phyloP scores from a whole-genome alignment of 1,140 invertebrate species.

The Ctenoplectra terminalis region DNA sequence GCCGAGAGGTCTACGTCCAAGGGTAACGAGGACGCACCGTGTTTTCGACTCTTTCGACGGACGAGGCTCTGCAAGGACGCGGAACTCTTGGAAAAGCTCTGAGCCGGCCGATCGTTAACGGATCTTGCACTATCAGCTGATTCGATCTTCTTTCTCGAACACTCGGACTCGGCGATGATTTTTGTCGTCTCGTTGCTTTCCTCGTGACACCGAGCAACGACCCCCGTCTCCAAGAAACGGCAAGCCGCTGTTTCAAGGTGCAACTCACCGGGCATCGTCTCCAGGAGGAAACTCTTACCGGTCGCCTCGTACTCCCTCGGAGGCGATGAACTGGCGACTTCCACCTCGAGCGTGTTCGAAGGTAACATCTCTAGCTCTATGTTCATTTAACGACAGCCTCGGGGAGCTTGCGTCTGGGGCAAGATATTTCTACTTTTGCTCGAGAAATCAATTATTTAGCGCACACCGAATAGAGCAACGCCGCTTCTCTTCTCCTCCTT shows the following conservation, averaged over 20 bases:
- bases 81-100: conserved; percentile 54
- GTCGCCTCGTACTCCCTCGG: conserved; percentile 25
- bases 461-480: neutral
- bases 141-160: conserved; percentile 38
- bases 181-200: conserved; percentile 42
- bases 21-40: conserved; percentile 50
- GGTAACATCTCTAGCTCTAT: conserved; percentile 42
- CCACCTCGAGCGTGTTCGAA: conserved; percentile 45
- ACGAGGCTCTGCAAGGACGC: conserved; percentile 59
- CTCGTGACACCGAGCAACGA: conserved; percentile 34
- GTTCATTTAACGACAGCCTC: conserved; percentile 1
- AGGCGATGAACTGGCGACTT: conserved; percentile 25
- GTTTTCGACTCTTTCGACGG: conserved; percentile 44
- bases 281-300: conserved; percentile 24
- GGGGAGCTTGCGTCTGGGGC: neutral
- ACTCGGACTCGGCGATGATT: conserved; percentile 41
- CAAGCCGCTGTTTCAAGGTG: conserved; percentile 33
- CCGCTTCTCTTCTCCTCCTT: neutral
- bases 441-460: conserved; percentile 30
- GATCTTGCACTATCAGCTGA: conserved; percentile 30
- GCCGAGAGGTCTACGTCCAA: conserved; percentile 55
- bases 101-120: conserved; percentile 26
- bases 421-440: neutral
- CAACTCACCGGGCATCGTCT: conserved; percentile 41
- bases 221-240: conserved; percentile 26